phyloP scores from a whole-genome alignment of 2,113 vertebrate genomes.

The Prochilodus magdalenae region DNA sequence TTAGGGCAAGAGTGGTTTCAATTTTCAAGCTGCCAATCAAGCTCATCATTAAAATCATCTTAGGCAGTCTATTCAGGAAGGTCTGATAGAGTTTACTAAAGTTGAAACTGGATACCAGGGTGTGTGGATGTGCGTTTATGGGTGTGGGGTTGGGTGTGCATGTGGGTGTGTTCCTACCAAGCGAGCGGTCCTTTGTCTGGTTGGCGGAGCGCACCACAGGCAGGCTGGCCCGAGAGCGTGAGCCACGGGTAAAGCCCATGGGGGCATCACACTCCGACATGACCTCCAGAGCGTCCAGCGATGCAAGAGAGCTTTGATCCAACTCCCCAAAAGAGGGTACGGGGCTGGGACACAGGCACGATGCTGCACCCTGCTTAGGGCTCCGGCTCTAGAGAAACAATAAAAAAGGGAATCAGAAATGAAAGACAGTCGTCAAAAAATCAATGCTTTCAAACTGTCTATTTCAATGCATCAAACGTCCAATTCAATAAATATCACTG shows the following conservation, averaged over 20 bases:
- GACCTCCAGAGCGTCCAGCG: constrained; percentile 87
- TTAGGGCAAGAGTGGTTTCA: neutral
- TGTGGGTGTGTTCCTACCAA: constrained; percentile 77
- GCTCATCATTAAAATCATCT: constrained; percentile 16
- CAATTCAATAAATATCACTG: too few relatives aligned
- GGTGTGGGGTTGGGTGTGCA: neutral
- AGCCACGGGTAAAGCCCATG: constrained; percentile 87
- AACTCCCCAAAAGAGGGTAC: constrained; percentile 74
- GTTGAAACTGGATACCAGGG: neutral
- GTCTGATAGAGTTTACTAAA: neutral
- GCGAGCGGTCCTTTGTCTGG: constrained; percentile 94
- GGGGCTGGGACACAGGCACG: constrained; percentile 78
- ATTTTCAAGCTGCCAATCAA: neutral
- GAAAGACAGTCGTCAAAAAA: neutral
- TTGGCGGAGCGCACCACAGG: constrained; percentile 93
- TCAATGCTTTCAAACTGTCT: neutral
- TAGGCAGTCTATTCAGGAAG: neutral
- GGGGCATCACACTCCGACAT: constrained; percentile 91
- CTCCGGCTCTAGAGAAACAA: constrained; percentile 86
- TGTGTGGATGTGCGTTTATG: neutral
- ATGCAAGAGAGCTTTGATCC: constrained; percentile 82
- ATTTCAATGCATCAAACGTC: neutral
- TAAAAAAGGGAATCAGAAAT: constrained; percentile 26
- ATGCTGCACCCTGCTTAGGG: constrained; percentile 78
- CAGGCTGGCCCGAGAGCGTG: constrained; percentile 89